These are phyloP conservation scores for Isurus oxyrinchus DNA, from an alignment of 2,113 vertebrate species.

Conservation along the genomic window DNA sequence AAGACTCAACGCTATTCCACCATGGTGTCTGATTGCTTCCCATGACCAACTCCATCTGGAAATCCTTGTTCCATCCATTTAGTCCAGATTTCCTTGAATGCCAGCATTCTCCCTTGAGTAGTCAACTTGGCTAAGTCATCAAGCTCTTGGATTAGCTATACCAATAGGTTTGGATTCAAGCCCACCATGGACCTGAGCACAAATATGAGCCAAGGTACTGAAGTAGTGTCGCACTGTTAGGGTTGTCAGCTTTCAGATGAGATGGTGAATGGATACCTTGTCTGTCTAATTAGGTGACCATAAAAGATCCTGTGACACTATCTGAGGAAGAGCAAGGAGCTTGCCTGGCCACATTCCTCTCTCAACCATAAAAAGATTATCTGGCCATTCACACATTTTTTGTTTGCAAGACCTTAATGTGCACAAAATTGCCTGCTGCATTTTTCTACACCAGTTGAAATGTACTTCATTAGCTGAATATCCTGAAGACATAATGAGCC, in stretches of 20 bases:
- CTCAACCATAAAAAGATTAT: neutral
- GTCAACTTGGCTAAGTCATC: neutral
- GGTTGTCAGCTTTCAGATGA: neutral
- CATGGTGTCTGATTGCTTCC: neutral
- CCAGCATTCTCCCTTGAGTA: neutral
- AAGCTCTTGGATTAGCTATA: neutral
- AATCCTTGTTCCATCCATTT: neutral
- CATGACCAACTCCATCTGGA: neutral
- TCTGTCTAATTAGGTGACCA: neutral
- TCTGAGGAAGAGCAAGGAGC: neutral
- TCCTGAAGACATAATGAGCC: neutral
- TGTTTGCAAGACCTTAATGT: neutral
- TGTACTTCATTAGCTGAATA: neutral
- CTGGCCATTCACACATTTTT: neutral
- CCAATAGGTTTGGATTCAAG: neutral
- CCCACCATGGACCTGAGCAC: neutral
- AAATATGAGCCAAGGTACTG: too few species aligned
- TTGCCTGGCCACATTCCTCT: neutral
- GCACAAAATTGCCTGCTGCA: neutral
- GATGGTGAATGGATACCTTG: neutral
- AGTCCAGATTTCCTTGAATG: neutral
- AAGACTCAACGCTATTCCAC: neutral
- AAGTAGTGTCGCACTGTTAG: neutral
- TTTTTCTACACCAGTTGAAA: neutral
- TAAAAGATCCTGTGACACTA: neutral